Evolutionary conservation across 1,140 invertebrate species (phyloP).

Genomic region (Rhopalosiphum maidis): DNA sequence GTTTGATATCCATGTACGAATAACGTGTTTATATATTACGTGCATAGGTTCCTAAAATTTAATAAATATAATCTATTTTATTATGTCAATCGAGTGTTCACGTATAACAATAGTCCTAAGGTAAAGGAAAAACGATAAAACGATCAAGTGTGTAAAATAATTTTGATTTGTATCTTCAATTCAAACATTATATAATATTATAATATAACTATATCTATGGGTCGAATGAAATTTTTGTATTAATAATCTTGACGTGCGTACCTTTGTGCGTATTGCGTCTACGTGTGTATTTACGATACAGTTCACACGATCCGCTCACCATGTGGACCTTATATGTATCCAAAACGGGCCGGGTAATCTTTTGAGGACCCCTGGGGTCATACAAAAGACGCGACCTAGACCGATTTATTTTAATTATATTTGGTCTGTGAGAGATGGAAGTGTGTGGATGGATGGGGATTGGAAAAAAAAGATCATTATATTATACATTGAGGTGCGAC

Average conservation of each 20-base stretch:
- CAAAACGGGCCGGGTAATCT: not conserved
- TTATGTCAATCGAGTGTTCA: not conserved
- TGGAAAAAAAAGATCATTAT: not conserved
- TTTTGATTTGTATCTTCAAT: not conserved
- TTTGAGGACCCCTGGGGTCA: constrained; percentile 45
- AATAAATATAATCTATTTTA: not conserved
- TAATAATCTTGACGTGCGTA: not conserved
- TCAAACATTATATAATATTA: not conserved
- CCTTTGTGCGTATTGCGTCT: not conserved
- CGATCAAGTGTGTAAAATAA: not conserved
- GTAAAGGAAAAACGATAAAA: not conserved
- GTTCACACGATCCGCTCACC: not conserved
- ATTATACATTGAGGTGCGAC: constrained; percentile 2
- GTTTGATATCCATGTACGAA: not conserved
- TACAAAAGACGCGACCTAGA: constrained; percentile 43
- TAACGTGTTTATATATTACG: not conserved
- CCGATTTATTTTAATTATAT: constrained; percentile 54
- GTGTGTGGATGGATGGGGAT: not conserved
- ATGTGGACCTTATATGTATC: not conserved
- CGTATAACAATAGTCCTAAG: not conserved
- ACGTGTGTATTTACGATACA: not conserved
- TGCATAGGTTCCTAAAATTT: not conserved
- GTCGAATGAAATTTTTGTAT: not conserved
- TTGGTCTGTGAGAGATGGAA: not conserved
- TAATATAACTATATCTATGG: not conserved